Evolutionary conservation across 1,140 invertebrate genomes (phyloP), one percentile per base, ranked within the genome.

Genomic region (Euschistus heros): DNA sequence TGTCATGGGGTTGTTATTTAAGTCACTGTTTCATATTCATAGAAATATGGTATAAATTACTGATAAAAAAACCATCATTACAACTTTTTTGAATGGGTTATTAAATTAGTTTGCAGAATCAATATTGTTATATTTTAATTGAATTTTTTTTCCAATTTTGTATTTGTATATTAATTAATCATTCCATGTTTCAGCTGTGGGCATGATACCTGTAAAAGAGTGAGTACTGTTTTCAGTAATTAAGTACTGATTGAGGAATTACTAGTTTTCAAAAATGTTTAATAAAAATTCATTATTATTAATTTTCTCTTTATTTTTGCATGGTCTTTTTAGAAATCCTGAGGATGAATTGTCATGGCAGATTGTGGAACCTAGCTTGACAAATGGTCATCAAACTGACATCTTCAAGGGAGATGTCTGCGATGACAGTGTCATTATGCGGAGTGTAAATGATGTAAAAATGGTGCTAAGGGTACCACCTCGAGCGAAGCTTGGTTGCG

Each of bases 191-290:
- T 68, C 69, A 70, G 69, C 70, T 79, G 87, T 92, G 67, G 91
- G 90, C 66, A 92, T 93, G 88, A 82, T 94, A 71, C 91, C 91
- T 50, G 82, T 90, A 1, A 91, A 90, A 83, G 89, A 92, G 89
- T 92, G 82, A 90, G 89, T 88, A 73, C 66, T 69, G 57, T 67
- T 68, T 50, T 50, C 2, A 50, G 10, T 50, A 18, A 14, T 47
- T 18, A 18, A 20, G 20, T n/a, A 50, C 14, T 47, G 4, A 17
- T 50, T 50, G 3, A 50, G 47, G 10, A 10, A 20, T 6, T 50
- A 20, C 17, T 22, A 50, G 5, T 50, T 20, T 1, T 37, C 5
- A 10, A 50, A 50, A 4, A n/a, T 50, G n/a, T 50, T 44, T 7
- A 13, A 20, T 50, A 50, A n/a, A 50, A 50, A 50, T 50, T 4